Percentiles rank a stretch among this genome's conserved stretches.
Evolutionary conservation across 53 echinoderm and acorn worm genomes (phyloP).

Genomic region (Paracentrotus lividus): DNA sequence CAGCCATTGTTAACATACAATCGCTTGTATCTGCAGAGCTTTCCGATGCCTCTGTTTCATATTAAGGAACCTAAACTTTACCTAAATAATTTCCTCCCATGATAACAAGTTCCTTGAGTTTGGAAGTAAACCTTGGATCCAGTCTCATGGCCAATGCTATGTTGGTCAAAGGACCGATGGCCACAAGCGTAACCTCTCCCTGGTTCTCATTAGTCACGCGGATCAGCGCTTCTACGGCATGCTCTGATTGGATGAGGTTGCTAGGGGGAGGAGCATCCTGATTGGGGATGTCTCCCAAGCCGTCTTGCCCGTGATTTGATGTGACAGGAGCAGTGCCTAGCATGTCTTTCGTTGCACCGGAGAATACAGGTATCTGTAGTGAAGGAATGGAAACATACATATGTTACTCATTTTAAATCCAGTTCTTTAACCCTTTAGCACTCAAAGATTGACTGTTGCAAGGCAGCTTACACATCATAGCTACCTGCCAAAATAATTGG

Average conservation of each 20-base stretch:
- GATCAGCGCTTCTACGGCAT: slow-evolving; percentile 84
- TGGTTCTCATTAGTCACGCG: slow-evolving; percentile 81
- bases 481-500: too few relatives aligned
- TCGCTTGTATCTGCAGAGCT: too few relatives aligned
- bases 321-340: slow-evolving; percentile 38
- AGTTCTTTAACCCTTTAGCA: too few relatives aligned
- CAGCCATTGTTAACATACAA: too few relatives aligned
- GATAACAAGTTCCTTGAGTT: slow-evolving; percentile 82
- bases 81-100: slow-evolving; percentile 87
- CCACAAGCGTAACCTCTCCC: slow-evolving; percentile 77
- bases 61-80: background rate
- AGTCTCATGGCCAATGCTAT: slow-evolving; percentile 86
- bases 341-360: slow-evolving; percentile 73
- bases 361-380: slow-evolving; percentile 83
- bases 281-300: slow-evolving; percentile 80
- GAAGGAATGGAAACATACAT: background rate
- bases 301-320: slow-evolving; percentile 76
- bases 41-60: too few relatives aligned
- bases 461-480: too few relatives aligned
- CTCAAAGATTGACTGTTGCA: too few relatives aligned
- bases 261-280: slow-evolving; percentile 46
- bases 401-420: too few relatives aligned
- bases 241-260: slow-evolving; percentile 79
- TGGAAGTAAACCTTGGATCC: slow-evolving; percentile 82
- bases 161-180: slow-evolving; percentile 92